Percentiles rank a stretch among this genome's conserved stretches.
These are phyloP conservation scores for Pseudococcus longispinus DNA, from an alignment of 2,888 invertebrate species.

Conservation along the genomic window DNA sequence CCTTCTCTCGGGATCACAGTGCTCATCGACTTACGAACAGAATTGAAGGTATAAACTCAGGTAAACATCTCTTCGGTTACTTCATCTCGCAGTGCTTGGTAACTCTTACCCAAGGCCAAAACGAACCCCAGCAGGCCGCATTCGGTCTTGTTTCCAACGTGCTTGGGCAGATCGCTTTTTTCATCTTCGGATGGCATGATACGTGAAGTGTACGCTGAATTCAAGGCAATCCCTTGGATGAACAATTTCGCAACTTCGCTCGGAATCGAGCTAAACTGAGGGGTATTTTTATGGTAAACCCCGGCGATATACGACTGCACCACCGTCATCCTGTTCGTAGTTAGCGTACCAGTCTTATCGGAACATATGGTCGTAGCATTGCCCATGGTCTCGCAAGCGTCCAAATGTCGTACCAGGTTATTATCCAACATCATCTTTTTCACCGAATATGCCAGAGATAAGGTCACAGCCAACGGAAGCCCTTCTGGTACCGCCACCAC, in stretches of 20 bases:
- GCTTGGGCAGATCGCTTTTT: constrained; percentile 65
- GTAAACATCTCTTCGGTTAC: constrained; percentile 67
- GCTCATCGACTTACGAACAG: constrained; percentile 72
- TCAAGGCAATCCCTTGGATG: constrained; percentile 67
- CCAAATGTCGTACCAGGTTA: constrained; percentile 70
- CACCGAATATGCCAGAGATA: constrained; percentile 71
- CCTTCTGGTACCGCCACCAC: constrained; percentile 73
- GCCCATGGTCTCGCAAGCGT: constrained; percentile 73
- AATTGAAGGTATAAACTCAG: constrained; percentile 71
- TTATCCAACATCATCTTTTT: constrained; percentile 72
- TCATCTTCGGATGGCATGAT: constrained; percentile 62
- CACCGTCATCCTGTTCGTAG: constrained; percentile 71
- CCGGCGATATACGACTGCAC: constrained; percentile 67
- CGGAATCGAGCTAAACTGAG: constrained; percentile 65
- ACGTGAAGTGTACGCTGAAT: constrained; percentile 70
- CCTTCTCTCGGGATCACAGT: constrained; percentile 67
- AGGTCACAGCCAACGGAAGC: constrained; percentile 70
- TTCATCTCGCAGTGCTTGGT: constrained; percentile 67
- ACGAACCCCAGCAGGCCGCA: constrained; percentile 72
- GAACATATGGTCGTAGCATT: constrained; percentile 72
- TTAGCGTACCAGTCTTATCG: constrained; percentile 73
- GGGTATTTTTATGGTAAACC: constrained; percentile 63
- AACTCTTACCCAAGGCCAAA: constrained; percentile 67
- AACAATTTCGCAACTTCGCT: constrained; percentile 64
- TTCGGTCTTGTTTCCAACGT: constrained; percentile 74